A percentile compares a stretch with the other conserved stretches of the same genome.
Evolutionary conservation across 53 echinoderm and acorn worm species (phyloP).

Genomic region (Echinometra lucunter): DNA sequence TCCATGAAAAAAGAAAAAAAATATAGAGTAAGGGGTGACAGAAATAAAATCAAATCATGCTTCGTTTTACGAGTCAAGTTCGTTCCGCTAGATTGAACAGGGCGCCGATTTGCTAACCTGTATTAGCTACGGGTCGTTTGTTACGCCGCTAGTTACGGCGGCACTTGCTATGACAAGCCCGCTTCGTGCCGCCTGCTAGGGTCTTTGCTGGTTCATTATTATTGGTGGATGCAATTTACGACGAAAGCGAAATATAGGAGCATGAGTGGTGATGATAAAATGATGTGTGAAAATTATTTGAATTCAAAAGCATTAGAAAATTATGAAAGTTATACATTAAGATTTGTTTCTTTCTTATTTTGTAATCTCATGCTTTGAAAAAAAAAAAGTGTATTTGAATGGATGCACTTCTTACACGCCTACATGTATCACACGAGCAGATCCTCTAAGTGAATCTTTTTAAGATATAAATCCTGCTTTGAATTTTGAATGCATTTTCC

Average conservation of each 20-base stretch:
- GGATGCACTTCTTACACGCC: no score
- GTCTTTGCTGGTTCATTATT: background rate
- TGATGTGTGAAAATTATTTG: background rate
- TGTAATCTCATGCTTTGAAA: no score
- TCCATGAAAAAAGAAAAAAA: background rate
- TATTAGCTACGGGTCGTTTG: constrained; percentile 63
- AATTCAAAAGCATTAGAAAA: background rate
- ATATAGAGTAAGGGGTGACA: background rate
- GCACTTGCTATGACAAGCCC: constrained; percentile 29
- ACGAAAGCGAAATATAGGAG: background rate
- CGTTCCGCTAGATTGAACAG: constrained; percentile 46
- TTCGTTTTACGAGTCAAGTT: constrained; percentile 59
- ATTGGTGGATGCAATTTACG: background rate
- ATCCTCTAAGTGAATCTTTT: no score
- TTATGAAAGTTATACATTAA: background rate
- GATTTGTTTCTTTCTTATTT: no score
- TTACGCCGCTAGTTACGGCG: constrained; percentile 64
- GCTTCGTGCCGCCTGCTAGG: background rate
- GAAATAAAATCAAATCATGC: background rate
- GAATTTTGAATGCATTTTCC: no score
- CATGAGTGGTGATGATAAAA: background rate
- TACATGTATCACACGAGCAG: no score
- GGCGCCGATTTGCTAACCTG: constrained; percentile 57
- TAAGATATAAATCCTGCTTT: no score
- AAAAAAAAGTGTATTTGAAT: no score